These are phyloP conservation scores for Calephelis nemesis DNA, from an alignment of 1,140 invertebrate species.

Conservation along the genomic window DNA sequence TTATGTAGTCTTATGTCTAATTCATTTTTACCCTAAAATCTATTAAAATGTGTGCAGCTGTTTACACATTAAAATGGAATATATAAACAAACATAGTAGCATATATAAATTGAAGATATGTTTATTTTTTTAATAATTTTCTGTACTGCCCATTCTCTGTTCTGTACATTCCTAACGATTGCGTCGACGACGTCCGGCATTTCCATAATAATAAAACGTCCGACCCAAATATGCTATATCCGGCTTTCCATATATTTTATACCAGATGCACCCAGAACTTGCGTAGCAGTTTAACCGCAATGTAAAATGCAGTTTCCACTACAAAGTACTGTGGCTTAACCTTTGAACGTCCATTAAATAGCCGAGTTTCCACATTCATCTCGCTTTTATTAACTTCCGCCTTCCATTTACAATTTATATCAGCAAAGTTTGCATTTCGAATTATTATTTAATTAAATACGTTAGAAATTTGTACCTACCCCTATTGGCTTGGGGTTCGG, in stretches of 20 bases:
- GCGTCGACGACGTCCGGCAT: neutral
- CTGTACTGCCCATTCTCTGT: no score
- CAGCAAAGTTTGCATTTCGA: neutral
- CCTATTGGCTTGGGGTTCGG: no score
- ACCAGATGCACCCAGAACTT: neutral
- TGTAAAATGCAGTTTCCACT: conserved; percentile 11
- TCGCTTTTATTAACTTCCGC: conserved; percentile 6
- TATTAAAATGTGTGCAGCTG: no score
- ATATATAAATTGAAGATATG: no score
- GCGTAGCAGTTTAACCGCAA: conserved; percentile 5
- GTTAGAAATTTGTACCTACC: no score
- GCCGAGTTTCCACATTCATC: neutral
- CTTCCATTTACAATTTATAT: neutral
- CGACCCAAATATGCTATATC: conserved; percentile 3
- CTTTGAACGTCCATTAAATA: conserved; percentile 7
- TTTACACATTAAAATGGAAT: no score
- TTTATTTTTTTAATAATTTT: no score
- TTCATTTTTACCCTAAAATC: no score
- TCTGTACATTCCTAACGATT: neutral
- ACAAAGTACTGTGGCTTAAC: conserved; percentile 1
- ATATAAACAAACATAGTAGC: no score
- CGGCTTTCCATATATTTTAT: conserved; percentile 1
- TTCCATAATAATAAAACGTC: conserved; percentile 9
- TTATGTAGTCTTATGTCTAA: no score
- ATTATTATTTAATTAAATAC: neutral